Conservation (phyloP, 1,140 invertebrate genomes). For the Hormaphis cornu region DNA sequence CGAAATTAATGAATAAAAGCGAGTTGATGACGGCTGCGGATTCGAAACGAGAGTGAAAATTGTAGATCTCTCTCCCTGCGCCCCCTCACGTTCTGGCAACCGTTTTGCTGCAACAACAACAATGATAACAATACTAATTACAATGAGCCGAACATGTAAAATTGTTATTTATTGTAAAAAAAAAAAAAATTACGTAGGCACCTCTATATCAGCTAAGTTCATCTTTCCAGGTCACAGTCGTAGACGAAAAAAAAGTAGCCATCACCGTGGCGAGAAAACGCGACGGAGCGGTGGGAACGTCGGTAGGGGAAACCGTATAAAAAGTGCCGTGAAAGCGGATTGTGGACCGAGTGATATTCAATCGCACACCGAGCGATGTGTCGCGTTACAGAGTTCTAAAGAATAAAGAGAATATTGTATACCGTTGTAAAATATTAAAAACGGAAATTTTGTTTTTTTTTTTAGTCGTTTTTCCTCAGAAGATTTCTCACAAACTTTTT, state of each 20-base stretch:
- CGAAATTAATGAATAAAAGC: not conserved
- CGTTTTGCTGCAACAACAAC: too few relatives aligned
- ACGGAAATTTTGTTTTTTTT: not conserved
- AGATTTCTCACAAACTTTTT: not conserved
- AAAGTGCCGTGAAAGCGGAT: slow-evolving; percentile 31
- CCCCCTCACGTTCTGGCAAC: not conserved
- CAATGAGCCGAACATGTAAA: not conserved
- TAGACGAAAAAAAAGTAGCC: not conserved
- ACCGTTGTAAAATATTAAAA: not conserved
- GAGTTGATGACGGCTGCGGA: not conserved
- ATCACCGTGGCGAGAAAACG: not conserved
- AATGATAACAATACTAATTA: not conserved
- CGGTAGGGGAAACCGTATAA: slow-evolving; percentile 24
- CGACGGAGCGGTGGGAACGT: not conserved
- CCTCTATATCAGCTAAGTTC: not conserved
- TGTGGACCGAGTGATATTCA: slow-evolving; percentile 27
- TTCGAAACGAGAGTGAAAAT: slow-evolving; percentile 15
- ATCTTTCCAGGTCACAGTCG: slow-evolving; percentile 6
- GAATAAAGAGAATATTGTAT: not conserved
- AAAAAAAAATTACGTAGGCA: not conserved
- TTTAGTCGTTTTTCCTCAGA: not conserved
- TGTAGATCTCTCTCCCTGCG: not conserved
- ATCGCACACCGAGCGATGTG: slow-evolving; percentile 11
- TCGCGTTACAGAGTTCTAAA: slow-evolving; percentile 10
- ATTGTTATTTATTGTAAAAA: not conserved